Percentiles rank a stretch among this genome's conserved stretches.
Conservation (phyloP, 2,113 vertebrate genomes). For the Alectura lathami region DNA sequence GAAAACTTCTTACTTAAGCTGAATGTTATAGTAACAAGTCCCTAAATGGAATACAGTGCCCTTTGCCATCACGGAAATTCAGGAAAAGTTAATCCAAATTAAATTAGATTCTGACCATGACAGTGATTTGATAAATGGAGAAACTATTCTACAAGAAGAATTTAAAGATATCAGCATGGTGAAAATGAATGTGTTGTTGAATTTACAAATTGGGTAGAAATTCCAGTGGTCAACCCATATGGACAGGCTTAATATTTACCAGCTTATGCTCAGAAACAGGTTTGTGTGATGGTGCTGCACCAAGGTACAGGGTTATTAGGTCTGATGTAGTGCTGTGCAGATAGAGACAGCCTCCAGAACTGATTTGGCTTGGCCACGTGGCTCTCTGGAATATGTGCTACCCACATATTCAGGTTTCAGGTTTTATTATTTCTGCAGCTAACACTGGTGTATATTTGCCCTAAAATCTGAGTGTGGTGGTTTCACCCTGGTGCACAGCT, state of each 20-base stretch:
- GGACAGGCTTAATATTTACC: background rate
- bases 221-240: background rate
- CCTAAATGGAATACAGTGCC: background rate
- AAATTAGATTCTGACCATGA: background rate
- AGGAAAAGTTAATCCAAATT: background rate
- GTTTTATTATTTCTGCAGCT: background rate
- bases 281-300: background rate
- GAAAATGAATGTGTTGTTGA: background rate
- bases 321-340: background rate
- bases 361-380: background rate
- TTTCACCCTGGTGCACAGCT: no score
- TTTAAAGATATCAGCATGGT: background rate
- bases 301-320: background rate
- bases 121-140: background rate
- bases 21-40: background rate
- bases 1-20: background rate
- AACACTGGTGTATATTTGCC: no score
- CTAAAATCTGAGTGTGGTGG: background rate
- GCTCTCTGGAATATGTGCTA: background rate
- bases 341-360: fast-evolving
- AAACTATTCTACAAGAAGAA: background rate
- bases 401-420: background rate
- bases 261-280: fast-evolving
- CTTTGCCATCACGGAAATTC: background rate
- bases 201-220: background rate